Percentiles rank a stretch among this genome's conserved stretches.
Conservation (phyloP, 2,888 invertebrate genomes). For the Azorinus chamasolen region DNA sequence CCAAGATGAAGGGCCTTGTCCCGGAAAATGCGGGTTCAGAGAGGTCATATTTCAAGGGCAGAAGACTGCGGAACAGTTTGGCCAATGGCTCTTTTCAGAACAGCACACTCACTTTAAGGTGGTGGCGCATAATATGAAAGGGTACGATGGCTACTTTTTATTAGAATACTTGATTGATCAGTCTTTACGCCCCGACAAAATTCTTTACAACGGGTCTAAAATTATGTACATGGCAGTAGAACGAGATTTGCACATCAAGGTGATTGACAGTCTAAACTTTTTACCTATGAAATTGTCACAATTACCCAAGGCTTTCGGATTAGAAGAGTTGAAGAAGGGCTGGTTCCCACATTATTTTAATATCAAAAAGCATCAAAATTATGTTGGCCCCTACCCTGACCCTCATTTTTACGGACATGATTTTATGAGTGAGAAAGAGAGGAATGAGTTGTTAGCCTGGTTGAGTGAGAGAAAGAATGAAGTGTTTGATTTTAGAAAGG, state of each 20-base stretch:
- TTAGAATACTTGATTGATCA: constrained; percentile 56
- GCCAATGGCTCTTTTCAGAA: constrained; percentile 45
- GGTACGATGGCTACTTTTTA: constrained; percentile 51
- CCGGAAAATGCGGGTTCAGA: constrained; percentile 44
- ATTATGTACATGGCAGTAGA: constrained; percentile 48
- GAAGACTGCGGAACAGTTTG: constrained; percentile 33
- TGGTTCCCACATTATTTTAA: constrained; percentile 46
- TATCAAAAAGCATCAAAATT: constrained; percentile 44
- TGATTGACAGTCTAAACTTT: constrained; percentile 39
- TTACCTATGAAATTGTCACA: constrained; percentile 52
- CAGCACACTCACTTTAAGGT: constrained; percentile 40
- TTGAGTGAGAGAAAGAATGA: constrained; percentile 19
- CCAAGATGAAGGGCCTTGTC: constrained; percentile 45
- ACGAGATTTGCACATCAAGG: constrained; percentile 21
- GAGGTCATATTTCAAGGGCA: constrained; percentile 50
- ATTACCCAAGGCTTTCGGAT: constrained; percentile 49
- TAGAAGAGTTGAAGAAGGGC: constrained; percentile 29
- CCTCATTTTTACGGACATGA: constrained; percentile 25
- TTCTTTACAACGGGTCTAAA: constrained; percentile 45
- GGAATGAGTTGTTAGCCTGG: constrained; percentile 38
- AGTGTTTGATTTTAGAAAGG: constrained; percentile 49
- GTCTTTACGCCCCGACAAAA: constrained; percentile 39
- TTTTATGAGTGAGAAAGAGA: constrained; percentile 33
- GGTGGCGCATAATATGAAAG: constrained; percentile 52
- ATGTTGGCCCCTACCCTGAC: constrained; percentile 33